Evolutionary conservation across 1,140 invertebrate species (phyloP).

Genomic region (Drosophila cardini): DNA sequence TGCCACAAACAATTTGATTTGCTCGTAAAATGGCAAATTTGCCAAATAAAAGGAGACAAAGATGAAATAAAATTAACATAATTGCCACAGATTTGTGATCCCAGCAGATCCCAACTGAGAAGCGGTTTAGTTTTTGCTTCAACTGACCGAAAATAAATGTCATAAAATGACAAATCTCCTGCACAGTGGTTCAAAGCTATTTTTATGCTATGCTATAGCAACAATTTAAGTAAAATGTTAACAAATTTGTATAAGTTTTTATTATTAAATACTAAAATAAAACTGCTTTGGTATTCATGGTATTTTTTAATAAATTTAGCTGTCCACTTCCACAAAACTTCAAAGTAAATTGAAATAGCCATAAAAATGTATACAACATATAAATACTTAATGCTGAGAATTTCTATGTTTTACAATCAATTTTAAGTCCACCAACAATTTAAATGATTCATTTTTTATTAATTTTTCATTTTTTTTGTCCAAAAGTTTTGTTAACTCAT

Average conservation of each 20-base stretch:
- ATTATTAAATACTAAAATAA: too few relatives aligned
- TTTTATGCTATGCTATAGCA: background rate
- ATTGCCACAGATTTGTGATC: constrained; percentile 73
- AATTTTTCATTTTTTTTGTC: constrained; percentile 2
- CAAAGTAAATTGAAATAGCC: too few relatives aligned
- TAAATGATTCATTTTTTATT: background rate
- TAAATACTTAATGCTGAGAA: too few relatives aligned
- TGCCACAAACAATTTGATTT: constrained; percentile 78
- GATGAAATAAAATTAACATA: constrained; percentile 78
- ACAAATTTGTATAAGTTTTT: too few relatives aligned
- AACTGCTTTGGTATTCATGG: too few relatives aligned
- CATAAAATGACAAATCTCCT: constrained; percentile 37
- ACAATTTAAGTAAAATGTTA: background rate
- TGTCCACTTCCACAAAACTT: too few relatives aligned
- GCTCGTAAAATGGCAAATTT: constrained; percentile 57
- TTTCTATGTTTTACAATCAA: too few relatives aligned
- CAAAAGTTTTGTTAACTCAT: constrained; percentile 4
- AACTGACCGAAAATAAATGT: constrained; percentile 4
- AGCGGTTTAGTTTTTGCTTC: constrained; percentile 16
- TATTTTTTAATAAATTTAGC: too few relatives aligned
- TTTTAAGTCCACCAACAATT: too few relatives aligned
- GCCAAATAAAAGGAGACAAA: constrained; percentile 46
- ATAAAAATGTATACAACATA: too few relatives aligned
- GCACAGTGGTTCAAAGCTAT: constrained; percentile 18
- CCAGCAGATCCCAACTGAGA: constrained; percentile 32